A percentile compares a stretch with the other conserved stretches of the same genome.
These are phyloP conservation scores for Sphaerophoria taeniata DNA, from an alignment of 2,888 invertebrate genomes.

Conservation along the genomic window DNA sequence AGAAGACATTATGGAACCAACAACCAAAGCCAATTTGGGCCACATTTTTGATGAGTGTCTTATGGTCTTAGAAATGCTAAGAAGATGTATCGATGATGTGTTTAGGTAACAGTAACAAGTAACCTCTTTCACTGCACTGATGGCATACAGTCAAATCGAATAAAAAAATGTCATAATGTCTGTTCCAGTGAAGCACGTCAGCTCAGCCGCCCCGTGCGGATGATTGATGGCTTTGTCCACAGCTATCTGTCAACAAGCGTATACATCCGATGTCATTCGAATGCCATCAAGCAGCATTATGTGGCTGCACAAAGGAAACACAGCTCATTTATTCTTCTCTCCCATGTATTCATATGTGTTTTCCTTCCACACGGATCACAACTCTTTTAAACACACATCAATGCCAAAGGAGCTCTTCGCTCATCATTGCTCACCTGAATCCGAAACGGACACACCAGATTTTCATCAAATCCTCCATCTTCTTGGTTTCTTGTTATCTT, in stretches of 20 bases:
- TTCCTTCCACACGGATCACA: conserved; percentile 75
- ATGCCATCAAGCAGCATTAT: conserved; percentile 74
- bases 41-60: conserved; percentile 21
- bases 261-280: conserved; percentile 73
- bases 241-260: conserved; percentile 81
- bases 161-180: conserved; percentile 30
- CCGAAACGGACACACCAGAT: conserved; percentile 50
- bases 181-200: conserved; percentile 63
- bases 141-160: too few species aligned
- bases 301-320: conserved; percentile 67
- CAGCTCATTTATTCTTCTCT: conserved; percentile 64
- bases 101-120: conserved; percentile 49
- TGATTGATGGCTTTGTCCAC: conserved; percentile 80
- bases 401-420: conserved; percentile 63
- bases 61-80: conserved; percentile 53
- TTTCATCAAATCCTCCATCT: conserved; percentile 66
- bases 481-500: conserved; percentile 16
- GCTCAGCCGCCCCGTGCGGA: conserved; percentile 36
- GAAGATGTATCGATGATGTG: conserved; percentile 44
- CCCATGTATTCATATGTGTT: conserved; percentile 61
- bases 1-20: conserved; percentile 45
- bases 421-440: conserved; percentile 61
- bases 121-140: background rate
- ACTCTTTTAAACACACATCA: conserved; percentile 74
- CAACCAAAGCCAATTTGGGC: conserved; percentile 56